Evolutionary conservation across 2,797 vertebrate genomes (phyloP), one percentile per base, ranked within the genome.

Genomic region (Sciurus vulgaris): DNA sequence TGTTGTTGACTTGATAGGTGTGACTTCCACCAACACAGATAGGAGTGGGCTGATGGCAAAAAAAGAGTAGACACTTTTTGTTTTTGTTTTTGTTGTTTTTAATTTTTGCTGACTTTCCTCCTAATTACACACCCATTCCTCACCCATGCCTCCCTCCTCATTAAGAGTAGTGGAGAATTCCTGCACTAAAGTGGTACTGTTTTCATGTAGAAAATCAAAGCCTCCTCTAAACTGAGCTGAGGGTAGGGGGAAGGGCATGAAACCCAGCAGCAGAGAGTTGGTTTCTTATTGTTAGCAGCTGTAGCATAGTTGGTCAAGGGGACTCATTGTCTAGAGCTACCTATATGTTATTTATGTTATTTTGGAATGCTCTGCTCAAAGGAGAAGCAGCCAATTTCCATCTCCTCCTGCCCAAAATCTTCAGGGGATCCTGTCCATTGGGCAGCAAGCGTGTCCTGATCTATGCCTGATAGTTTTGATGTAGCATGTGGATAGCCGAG

Each of bases 281-380:
- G n/a, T 20, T 49, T n/a, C 95, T 74, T 91, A 44, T 76, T 92
- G 49, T 78, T 92, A 30, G 76, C 79, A 89, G 20, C 69, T 79
- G 30, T 11, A 41, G n/a, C 20, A 72, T 8, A 28, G 74, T 30
- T 47, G 88, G 35, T 54, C 95, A 95, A 85, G 96, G 77, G 6
- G 7, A 1, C 47, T 95, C 3, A 0, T 56, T 94, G 72, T 90
- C 76, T 72, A 72, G 81, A 85, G 63, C 28, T 74, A 79, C 88
- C 92, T 96, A 18, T 67, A 51, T 22, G 3, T 74, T 73, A 35
- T 94, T 94, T 67, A 51, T 22, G 3, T 77, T 73, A 47, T 94
- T 94, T 65, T 89, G 76, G 72, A 97, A 77, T 93, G 89, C 96
- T 91, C 94, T 47, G 14, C 18, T 38, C 24, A 44, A 93, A 94